Evolutionary conservation across 2,113 vertebrate species (phyloP).

Genomic region (Pantherophis guttatus): DNA sequence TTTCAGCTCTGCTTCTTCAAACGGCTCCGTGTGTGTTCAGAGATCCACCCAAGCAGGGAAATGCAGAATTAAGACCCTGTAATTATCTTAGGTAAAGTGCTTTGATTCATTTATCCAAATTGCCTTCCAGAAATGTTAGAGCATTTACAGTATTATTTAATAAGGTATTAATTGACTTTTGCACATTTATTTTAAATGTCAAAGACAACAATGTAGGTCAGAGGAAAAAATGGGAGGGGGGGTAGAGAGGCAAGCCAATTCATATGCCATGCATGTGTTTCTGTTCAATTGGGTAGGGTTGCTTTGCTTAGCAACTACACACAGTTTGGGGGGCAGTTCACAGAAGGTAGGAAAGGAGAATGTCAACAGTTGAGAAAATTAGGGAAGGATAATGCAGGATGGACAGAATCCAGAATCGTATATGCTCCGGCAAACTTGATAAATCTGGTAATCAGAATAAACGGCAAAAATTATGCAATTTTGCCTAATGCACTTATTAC

Average conservation of each 20-base stretch:
- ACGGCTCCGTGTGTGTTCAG: background rate
- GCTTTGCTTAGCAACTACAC: constrained; percentile 36
- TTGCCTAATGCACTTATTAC: background rate
- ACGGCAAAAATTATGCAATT: background rate
- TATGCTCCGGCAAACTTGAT: background rate
- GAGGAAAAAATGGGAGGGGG: background rate
- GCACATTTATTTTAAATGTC: constrained; percentile 3
- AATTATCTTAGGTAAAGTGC: constrained; percentile 14
- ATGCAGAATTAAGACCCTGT: constrained; percentile 31
- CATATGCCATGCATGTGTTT: constrained; percentile 37
- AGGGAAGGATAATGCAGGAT: background rate
- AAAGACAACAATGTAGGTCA: constrained; percentile 34
- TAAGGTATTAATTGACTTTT: constrained; percentile 16
- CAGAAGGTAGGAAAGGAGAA: background rate
- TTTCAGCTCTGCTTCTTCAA: constrained; percentile 48
- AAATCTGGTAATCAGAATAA: background rate
- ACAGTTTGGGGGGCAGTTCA: background rate
- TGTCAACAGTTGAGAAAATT: background rate
- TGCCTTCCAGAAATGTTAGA: constrained; percentile 23
- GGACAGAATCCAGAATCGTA: background rate
- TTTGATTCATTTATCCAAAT: constrained; percentile 14
- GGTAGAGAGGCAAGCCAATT: accelerated
- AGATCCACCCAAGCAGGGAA: constrained; percentile 49
- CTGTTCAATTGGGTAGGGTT: constrained; percentile 8
- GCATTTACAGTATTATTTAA: constrained; percentile 2